Base-by-base conservation (phyloP, 2,888 invertebrate species). In the Zygaena filipendulae region DNA sequence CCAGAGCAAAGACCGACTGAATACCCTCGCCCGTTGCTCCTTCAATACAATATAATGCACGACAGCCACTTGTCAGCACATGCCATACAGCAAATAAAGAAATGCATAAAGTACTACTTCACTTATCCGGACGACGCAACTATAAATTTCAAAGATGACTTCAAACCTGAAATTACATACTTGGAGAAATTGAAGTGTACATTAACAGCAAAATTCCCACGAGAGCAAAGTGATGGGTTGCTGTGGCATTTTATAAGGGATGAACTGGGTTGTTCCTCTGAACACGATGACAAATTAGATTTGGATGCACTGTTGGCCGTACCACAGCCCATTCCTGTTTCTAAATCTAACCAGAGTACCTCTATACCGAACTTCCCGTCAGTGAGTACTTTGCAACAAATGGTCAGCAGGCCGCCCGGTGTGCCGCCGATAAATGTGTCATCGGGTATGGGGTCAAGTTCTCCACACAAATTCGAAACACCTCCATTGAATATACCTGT, bases 1-100 rank as follows among this genome's bases (percentile, higher is more conserved):
- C 91, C 93, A 22, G 97, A 97, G 77, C 91, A 90, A 52, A 86
- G 92, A 45, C 93, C 94, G 6, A 87, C 91, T 29, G 96, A 96
- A 64, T 95, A 95, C 63, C 95, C 95, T 0, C 86, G 94, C 23
- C 97, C 97, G 1, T 90, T 97, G 87, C 80, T 91, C 23, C 87
- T 97, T 74, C 91, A 91, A 41, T 95, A 94, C 57, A 90, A 88
- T 36, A 85, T 94, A 38, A 75, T 88, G 3, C 89, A 92, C 47
- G 95, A 96, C 51, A 86, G 87, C 28, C 88, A 90, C 46, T 77
- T 95, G 29, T 86, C 92, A 1, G 84, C 88, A 41, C 90, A 91
- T 51, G 85, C 93, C 8, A 88, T 93, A 63, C 87, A 88, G 39
- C 93, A 95, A 72, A 92, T 96, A 82, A 87, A 88, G 63, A 86